Evolutionary conservation across 2,797 vertebrate genomes (phyloP).

Genomic region (Gymnocypris eckloni): DNA sequence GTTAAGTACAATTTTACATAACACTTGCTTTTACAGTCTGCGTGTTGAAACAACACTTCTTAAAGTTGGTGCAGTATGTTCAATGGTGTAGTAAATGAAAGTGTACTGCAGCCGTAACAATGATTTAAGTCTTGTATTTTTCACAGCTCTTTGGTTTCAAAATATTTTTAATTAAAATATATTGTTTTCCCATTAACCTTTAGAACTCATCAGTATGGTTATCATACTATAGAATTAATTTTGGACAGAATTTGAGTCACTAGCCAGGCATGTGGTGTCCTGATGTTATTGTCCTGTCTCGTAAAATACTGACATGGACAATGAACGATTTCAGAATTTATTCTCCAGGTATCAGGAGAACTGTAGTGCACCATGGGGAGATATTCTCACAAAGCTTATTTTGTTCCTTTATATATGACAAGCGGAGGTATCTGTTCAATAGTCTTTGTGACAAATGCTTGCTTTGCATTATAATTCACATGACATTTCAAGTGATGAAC

Average conservation of each 20-base stretch:
- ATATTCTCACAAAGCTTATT: slow-evolving; percentile 55
- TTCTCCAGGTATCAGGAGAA: slow-evolving; percentile 23
- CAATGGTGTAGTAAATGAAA: neutral
- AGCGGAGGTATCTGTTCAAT: slow-evolving; percentile 65
- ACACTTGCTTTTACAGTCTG: neutral
- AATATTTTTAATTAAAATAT: neutral
- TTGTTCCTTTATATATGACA: slow-evolving; percentile 63
- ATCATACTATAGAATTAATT: neutral
- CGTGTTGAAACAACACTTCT: neutral
- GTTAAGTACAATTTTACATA: neutral
- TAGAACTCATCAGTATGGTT: neutral
- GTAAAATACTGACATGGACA: slow-evolving; percentile 13
- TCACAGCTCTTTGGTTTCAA: neutral
- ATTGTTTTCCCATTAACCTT: neutral
- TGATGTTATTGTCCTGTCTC: slow-evolving; percentile 3
- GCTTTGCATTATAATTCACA: slow-evolving; percentile 76
- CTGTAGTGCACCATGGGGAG: slow-evolving; percentile 15
- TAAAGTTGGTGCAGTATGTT: neutral
- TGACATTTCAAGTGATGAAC: slow-evolving; percentile 73
- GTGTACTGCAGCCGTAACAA: neutral
- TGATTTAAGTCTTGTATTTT: neutral
- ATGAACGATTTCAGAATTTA: slow-evolving; percentile 32
- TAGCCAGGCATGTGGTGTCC: neutral
- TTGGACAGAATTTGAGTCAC: neutral
- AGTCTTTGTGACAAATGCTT: slow-evolving; percentile 74